phyloP scores from a whole-genome alignment of 1,140 invertebrate species.

The Dendrolimus punctatus region DNA sequence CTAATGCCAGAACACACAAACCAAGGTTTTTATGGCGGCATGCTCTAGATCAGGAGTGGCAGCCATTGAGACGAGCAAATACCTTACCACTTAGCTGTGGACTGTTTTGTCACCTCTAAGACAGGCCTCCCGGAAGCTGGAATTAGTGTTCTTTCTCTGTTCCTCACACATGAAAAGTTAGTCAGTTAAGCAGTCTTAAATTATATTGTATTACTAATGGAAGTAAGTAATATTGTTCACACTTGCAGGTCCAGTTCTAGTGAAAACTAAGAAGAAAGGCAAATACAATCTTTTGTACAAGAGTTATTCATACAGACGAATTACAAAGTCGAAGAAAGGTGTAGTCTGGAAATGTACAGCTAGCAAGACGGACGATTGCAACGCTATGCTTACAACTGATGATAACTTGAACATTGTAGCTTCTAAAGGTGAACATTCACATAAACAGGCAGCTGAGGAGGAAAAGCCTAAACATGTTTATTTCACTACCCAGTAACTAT shows the following conservation, averaged over 20 bases:
- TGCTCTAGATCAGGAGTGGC: too few species aligned
- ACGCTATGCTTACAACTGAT: conserved; percentile 43
- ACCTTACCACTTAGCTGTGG: too few species aligned
- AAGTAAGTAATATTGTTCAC: background rate
- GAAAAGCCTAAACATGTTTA: conserved; percentile 55
- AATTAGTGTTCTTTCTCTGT: too few species aligned
- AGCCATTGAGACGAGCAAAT: too few species aligned
- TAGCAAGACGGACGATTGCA: conserved; percentile 42
- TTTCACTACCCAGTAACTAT: conserved; percentile 30
- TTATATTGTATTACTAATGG: background rate
- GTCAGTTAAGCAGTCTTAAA: too few species aligned
- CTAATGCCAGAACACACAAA: too few species aligned
- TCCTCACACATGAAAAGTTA: too few species aligned
- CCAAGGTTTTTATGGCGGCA: too few species aligned
- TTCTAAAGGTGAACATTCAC: conserved; percentile 35
- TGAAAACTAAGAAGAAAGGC: conserved; percentile 44
- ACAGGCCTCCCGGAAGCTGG: too few species aligned
- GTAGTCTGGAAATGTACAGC: conserved; percentile 49
- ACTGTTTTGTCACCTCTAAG: too few species aligned
- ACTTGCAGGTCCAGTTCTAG: conserved; percentile 47
- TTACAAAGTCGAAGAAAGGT: conserved; percentile 50
- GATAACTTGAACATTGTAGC: conserved; percentile 40
- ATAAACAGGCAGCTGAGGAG: conserved; percentile 23
- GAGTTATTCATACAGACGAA: conserved; percentile 30
- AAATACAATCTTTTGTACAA: conserved; percentile 44